Percentiles rank a stretch among this genome's conserved stretches.
Evolutionary conservation across 2,888 invertebrate genomes (phyloP).

Genomic region (Limnephilus lunatus): DNA sequence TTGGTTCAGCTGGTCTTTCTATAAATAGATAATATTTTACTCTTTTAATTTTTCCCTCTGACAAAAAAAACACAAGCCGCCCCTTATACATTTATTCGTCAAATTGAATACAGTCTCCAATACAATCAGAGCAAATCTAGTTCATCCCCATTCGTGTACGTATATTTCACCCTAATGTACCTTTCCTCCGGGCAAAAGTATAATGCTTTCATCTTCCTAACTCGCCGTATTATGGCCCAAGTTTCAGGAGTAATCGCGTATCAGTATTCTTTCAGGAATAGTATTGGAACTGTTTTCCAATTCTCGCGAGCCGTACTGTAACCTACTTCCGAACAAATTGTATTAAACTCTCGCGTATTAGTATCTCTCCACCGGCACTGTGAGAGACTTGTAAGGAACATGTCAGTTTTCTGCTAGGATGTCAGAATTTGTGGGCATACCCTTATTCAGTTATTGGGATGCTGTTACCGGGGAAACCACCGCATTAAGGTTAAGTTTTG

Average conservation of each 20-base stretch:
- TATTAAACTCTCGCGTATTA: slow-evolving; percentile 6
- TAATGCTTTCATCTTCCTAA: slow-evolving; percentile 2
- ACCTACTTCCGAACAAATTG: slow-evolving; percentile 26
- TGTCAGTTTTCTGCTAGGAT: background rate
- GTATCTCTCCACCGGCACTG: background rate
- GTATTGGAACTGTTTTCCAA: slow-evolving; percentile 6
- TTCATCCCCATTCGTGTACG: background rate
- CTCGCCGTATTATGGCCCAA: background rate
- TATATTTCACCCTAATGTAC: background rate
- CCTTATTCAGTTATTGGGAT: background rate
- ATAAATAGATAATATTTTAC: too few species aligned
- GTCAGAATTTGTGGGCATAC: background rate
- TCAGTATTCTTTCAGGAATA: background rate
- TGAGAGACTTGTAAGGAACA: background rate
- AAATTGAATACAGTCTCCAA: background rate
- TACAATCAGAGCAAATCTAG: background rate
- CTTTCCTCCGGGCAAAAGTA: background rate
- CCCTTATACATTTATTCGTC: background rate
- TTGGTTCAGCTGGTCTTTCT: too few species aligned
- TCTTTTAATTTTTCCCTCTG: too few species aligned
- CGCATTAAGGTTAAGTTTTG: too few species aligned
- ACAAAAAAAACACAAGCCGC: too few species aligned
- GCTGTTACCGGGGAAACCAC: background rate
- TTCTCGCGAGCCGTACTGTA: background rate
- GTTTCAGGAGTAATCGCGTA: background rate